phyloP scores from a whole-genome alignment of 2,113 vertebrate species.

The Mesocricetus auratus region DNA sequence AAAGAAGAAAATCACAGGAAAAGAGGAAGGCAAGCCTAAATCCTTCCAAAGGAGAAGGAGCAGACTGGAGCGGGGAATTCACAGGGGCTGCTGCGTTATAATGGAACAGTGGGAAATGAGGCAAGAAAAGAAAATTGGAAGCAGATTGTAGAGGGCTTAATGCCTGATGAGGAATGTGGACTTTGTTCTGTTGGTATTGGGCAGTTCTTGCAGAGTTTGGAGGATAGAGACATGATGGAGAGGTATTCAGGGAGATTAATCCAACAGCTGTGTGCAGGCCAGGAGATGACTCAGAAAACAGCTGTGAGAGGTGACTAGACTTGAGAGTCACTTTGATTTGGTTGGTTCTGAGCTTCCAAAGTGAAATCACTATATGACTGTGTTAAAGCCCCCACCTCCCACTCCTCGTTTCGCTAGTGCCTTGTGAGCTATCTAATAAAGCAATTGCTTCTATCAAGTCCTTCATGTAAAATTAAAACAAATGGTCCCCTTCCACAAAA shows the following conservation, averaged over 20 bases:
- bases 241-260: constrained; percentile 61
- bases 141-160: constrained; percentile 55
- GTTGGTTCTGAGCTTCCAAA: constrained; percentile 33
- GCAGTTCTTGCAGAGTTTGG: constrained; percentile 51
- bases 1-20: constrained; percentile 40
- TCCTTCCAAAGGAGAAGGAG: constrained; percentile 43
- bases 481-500: constrained; percentile 32
- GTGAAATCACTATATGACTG: not conserved
- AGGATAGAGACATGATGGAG: constrained; percentile 1
- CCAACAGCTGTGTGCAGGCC: constrained; percentile 33
- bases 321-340: not conserved
- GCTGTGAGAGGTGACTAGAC: not conserved
- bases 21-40: constrained; percentile 5
- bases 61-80: constrained; percentile 8
- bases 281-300: constrained; percentile 13
- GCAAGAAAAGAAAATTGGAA: constrained; percentile 77
- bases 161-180: constrained; percentile 63
- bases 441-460: constrained; percentile 13
- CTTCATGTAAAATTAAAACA: constrained; percentile 37
- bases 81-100: not conserved
- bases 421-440: not conserved
- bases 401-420: not conserved
- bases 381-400: not conserved
- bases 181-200: constrained; percentile 43
- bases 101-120: constrained; percentile 61